Conservation (phyloP, 2,797 vertebrate species). For the Sebastes steindachneri region DNA sequence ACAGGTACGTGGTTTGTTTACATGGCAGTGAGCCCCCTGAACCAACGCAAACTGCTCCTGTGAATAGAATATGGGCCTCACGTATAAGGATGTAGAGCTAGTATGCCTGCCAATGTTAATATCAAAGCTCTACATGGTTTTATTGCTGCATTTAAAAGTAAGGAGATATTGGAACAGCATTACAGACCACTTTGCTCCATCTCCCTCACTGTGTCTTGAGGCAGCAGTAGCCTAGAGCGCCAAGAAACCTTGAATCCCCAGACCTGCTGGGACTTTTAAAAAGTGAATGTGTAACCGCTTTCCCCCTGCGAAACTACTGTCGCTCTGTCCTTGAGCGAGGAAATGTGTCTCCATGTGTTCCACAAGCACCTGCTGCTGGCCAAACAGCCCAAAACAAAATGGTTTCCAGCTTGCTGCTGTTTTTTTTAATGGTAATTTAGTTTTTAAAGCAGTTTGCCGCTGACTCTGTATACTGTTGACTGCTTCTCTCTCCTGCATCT, state of each 20-base stretch:
- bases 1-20: no score
- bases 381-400: slow-evolving; percentile 42
- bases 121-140: slow-evolving; percentile 14
- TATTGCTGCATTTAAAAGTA: slow-evolving; percentile 5
- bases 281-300: not conserved
- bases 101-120: not conserved
- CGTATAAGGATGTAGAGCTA: not conserved
- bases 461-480: not conserved
- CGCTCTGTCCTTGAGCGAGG: slow-evolving; percentile 53
- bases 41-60: no score
- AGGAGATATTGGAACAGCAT: not conserved
- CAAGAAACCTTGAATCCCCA: slow-evolving; percentile 3
- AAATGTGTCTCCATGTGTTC: slow-evolving; percentile 41
- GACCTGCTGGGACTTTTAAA: slow-evolving; percentile 23
- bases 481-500: slow-evolving; percentile 23
- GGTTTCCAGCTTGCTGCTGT: slow-evolving; percentile 24
- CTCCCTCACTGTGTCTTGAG: slow-evolving; percentile 2
- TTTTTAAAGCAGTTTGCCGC: slow-evolving; percentile 14
- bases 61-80: not conserved
- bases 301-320: not conserved
- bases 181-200: not conserved
- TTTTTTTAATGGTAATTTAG: slow-evolving; percentile 30
- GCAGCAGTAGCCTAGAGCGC: slow-evolving; percentile 32
- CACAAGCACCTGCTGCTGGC: slow-evolving; percentile 54
- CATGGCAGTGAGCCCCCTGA: no score